These are phyloP conservation scores for Leptinotarsa texana DNA, from an alignment of 1,140 invertebrate genomes.

Conservation along the genomic window DNA sequence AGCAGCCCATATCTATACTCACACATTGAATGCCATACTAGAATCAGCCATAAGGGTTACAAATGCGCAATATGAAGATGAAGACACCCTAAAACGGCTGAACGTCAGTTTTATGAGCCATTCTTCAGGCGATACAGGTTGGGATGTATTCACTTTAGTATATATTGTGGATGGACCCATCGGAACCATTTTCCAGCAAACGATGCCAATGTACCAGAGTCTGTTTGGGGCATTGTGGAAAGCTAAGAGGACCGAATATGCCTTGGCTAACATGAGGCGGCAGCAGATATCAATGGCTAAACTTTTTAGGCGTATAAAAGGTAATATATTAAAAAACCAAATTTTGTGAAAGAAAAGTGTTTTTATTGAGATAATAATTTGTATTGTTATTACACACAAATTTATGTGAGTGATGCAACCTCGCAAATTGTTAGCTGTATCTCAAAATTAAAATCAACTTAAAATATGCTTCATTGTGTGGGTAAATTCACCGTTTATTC, in stretches of 20 bases:
- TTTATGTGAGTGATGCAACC: not conserved
- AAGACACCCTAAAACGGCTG: slow-evolving; percentile 84
- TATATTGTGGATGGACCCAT: slow-evolving; percentile 94
- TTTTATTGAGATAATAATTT: not conserved
- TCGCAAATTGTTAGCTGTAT: no score
- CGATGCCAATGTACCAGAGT: slow-evolving; percentile 82
- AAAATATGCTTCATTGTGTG: no score
- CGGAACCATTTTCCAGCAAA: slow-evolving; percentile 87
- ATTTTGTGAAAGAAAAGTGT: not conserved
- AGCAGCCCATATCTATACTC: slow-evolving; percentile 83
- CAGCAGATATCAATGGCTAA: slow-evolving; percentile 82
- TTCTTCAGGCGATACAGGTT: slow-evolving; percentile 79
- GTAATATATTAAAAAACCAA: slow-evolving; percentile 39
- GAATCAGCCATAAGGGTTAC: slow-evolving; percentile 91
- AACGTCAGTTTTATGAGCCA: slow-evolving; percentile 78
- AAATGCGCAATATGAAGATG: slow-evolving; percentile 93
- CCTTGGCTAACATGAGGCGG: slow-evolving; percentile 85
- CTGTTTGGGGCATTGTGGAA: slow-evolving; percentile 94
- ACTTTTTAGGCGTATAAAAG: slow-evolving; percentile 66
- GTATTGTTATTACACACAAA: not conserved
- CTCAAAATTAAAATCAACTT: no score
- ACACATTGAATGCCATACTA: slow-evolving; percentile 86
- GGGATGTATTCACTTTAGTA: slow-evolving; percentile 94
- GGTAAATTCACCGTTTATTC: no score
- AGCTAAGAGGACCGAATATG: slow-evolving; percentile 92